Conservation (phyloP, 2,888 invertebrate species). For the Mythimna impura region DNA sequence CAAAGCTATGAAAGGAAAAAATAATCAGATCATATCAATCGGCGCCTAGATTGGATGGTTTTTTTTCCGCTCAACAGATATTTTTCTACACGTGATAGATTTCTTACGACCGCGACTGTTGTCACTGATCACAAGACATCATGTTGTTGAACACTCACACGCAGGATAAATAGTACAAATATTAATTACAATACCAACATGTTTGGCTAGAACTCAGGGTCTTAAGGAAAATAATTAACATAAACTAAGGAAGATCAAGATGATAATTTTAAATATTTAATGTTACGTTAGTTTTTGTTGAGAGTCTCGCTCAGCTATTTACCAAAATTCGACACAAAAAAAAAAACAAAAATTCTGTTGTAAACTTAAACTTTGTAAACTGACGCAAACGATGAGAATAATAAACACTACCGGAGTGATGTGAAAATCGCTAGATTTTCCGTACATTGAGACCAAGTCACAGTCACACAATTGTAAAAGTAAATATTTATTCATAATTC, state of each 20-base stretch:
- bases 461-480: constrained; percentile 1
- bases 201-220: neutral
- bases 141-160: neutral
- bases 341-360: no score
- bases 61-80: neutral
- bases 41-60: neutral
- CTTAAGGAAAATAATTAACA: constrained; percentile 8
- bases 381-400: neutral
- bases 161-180: neutral
- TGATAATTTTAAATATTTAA: no score
- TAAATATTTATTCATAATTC: constrained; percentile 18
- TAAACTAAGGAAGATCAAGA: neutral
- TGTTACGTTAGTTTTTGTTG: neutral
- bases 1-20: neutral
- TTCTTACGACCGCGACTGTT: neutral
- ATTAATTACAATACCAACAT: neutral
- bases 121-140: neutral
- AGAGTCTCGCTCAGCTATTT: neutral
- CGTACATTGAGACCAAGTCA: neutral
- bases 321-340: neutral
- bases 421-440: neutral
- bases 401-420: constrained; percentile 5
- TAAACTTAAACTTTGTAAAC: neutral
- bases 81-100: neutral
- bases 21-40: neutral